phyloP scores from a whole-genome alignment of 2,113 vertebrate species.

The Macrotis lagotis region DNA sequence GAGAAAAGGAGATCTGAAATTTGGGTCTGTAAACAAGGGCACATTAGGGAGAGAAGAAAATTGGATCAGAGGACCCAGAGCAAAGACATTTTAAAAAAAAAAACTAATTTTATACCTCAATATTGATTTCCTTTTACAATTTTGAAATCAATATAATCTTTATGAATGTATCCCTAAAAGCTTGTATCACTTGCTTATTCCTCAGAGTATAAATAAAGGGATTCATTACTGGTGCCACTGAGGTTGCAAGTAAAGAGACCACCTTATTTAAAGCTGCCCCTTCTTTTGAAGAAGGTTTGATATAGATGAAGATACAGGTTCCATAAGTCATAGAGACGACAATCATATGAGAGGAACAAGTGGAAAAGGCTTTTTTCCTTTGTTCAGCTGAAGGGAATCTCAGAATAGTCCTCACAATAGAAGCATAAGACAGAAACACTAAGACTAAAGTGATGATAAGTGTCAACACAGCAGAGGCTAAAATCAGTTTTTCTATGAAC shows the following conservation, averaged over 20 bases:
- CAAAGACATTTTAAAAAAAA: too few species aligned
- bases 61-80: too few species aligned
- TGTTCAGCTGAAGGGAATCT: constrained; percentile 59
- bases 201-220: neutral
- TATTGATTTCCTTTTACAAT: too few species aligned
- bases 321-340: constrained; percentile 18
- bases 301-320: constrained; percentile 43
- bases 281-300: constrained; percentile 26
- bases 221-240: neutral
- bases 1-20: too few species aligned
- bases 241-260: constrained; percentile 2
- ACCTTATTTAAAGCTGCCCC: constrained; percentile 26
- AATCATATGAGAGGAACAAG: constrained; percentile 9
- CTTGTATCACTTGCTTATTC: neutral
- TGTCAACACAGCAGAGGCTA: constrained; percentile 42
- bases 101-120: too few species aligned
- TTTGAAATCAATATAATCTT: neutral
- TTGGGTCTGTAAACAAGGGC: too few species aligned
- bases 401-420: constrained; percentile 49
- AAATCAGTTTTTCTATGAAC: constrained; percentile 53
- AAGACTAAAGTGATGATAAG: constrained; percentile 53
- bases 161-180: neutral
- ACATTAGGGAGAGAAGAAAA: too few species aligned
- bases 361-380: constrained; percentile 50
- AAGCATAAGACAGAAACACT: constrained; percentile 38